A percentile compares a stretch with the other conserved stretches of the same genome.
Conservation (phyloP, 2,113 vertebrate genomes). For the Lasiurus borealis region DNA sequence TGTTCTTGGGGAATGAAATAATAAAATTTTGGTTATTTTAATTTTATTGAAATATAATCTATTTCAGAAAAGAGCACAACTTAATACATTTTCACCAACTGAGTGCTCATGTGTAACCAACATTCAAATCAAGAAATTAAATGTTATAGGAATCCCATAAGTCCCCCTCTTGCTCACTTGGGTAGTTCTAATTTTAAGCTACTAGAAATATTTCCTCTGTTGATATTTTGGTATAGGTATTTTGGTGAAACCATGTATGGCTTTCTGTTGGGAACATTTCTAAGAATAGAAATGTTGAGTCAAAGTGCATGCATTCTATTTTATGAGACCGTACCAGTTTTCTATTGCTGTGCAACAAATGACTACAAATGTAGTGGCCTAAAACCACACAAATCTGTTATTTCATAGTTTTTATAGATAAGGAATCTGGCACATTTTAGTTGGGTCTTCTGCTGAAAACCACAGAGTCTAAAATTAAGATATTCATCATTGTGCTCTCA, state of each 20-base stretch:
- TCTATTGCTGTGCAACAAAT: neutral
- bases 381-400: neutral
- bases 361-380: neutral
- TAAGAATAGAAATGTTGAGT: neutral
- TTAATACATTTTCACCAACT: constrained; percentile 10
- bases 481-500: neutral
- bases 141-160: neutral
- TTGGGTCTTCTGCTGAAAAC: neutral
- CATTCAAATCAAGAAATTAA: constrained; percentile 20
- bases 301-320: neutral
- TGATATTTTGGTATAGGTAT: neutral
- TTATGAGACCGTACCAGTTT: neutral
- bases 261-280: neutral
- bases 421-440: neutral
- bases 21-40: constrained; percentile 45
- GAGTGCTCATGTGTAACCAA: neutral
- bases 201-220: neutral
- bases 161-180: neutral
- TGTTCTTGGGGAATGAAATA: neutral
- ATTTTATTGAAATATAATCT: constrained; percentile 19
- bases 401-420: neutral
- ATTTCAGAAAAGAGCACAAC: constrained; percentile 22
- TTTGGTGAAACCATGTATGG: neutral
- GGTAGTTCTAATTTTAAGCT: neutral
- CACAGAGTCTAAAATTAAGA: neutral